Evolutionary conservation across 2,888 invertebrate genomes (phyloP), one percentile per base, ranked within the genome.

Genomic region (Andrena dorsata): DNA sequence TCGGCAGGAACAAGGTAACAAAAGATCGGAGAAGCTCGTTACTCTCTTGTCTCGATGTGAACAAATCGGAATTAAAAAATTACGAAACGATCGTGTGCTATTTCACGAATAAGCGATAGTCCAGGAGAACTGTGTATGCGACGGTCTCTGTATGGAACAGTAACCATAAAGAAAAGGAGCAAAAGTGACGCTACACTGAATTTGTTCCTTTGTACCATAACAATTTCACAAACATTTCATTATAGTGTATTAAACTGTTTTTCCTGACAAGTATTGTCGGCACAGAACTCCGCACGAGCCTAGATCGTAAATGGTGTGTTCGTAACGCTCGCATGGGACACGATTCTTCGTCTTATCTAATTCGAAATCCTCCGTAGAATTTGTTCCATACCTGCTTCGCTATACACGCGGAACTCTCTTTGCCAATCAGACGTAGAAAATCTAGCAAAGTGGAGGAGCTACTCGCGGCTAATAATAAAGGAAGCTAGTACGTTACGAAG

Each of bases 151-250:
- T 68, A 72, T 77, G 47, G 79, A 84, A 80, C 71, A 85, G 76
- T 80, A 60, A 3, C 68, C 82, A 75, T 49, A 60, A 35, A 76
- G 76, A 82, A 72, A 86, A 84, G 53, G 70, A 79, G 76, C 51
- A 65, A 32, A 41, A 41, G 41, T 41, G 3, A 41, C 13, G 41
- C 70, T 72, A 80, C 69, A 51, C 53, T 72, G 23, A 30, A 83
- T 79, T 85, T 66, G 71, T 84, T 88, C 74, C 75, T 89, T 90
- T 89, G 88, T 90, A 90, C 90, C 89, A 90, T 87, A 85, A 80
- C 89, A 87, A 90, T 83, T 84, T 90, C 72, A 86, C 65, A 85
- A 79, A 86, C 60, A 76, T 64, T 60, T 63, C 64, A 64, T 69
- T 49, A 60, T 20, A n/a, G 53, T 16, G 26, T 64, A 77, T 74